Evolutionary conservation across 2,888 invertebrate genomes (phyloP).

Genomic region (Hydrotaea cyrtoneurina): DNA sequence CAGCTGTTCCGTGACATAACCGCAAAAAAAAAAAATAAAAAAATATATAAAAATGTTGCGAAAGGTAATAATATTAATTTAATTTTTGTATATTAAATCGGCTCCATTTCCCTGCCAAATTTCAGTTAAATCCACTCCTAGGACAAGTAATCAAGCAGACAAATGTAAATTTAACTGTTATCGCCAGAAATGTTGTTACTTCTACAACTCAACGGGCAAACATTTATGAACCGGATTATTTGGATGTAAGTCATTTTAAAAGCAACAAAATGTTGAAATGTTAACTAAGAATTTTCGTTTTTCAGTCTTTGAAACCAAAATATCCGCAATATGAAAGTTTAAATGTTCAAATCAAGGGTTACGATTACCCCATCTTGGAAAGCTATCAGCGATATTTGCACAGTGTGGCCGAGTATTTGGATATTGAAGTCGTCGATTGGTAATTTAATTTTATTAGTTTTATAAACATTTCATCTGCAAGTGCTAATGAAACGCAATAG

Average conservation of each 20-base stretch:
- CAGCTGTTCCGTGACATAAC: constrained; percentile 47
- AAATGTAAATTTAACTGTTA: background rate
- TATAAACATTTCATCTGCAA: no score
- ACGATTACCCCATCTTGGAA: constrained; percentile 91
- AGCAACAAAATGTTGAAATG: background rate
- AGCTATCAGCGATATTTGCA: constrained; percentile 90
- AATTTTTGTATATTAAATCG: no score
- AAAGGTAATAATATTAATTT: constrained; percentile 45
- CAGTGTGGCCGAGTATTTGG: constrained; percentile 86
- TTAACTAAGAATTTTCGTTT: constrained; percentile 48
- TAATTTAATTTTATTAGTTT: constrained; percentile 73
- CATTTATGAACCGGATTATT: constrained; percentile 87
- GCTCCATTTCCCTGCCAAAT: background rate
- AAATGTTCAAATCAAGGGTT: constrained; percentile 90
- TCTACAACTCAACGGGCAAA: constrained; percentile 48
- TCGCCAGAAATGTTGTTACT: constrained; percentile 29
- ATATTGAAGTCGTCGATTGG: constrained; percentile 89
- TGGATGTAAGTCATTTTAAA: constrained; percentile 83
- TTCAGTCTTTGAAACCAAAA: constrained; percentile 82
- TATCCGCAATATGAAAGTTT: constrained; percentile 88
- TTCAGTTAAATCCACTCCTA: constrained; percentile 47
- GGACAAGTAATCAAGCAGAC: background rate
- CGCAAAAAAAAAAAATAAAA: constrained; percentile 23
- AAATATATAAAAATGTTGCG: constrained; percentile 56
- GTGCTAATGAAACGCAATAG: no score